phyloP scores from a whole-genome alignment of 35 echinoderm and acorn worm species.

The Ptychodera flava region DNA sequence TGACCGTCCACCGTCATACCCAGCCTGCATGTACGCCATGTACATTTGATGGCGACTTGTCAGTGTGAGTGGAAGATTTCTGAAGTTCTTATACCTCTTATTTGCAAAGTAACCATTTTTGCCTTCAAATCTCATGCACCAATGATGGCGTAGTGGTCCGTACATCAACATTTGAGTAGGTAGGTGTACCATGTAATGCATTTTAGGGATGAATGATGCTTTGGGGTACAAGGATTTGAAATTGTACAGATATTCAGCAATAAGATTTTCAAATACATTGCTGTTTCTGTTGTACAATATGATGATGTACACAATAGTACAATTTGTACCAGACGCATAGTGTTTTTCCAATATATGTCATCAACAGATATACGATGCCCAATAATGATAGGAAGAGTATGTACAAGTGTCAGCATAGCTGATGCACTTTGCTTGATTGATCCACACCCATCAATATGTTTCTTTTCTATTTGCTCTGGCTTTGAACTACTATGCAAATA shows the following conservation, averaged over 20 bases:
- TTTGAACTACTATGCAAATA: slow-evolving; percentile 22
- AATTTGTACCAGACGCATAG: slow-evolving; percentile 43
- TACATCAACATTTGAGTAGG: slow-evolving; percentile 30
- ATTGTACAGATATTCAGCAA: not conserved
- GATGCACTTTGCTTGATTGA: slow-evolving; percentile 46
- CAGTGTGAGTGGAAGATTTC: slow-evolving; percentile 41
- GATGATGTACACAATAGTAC: slow-evolving; percentile 14
- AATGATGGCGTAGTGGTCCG: slow-evolving; percentile 20
- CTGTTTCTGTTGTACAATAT: not conserved
- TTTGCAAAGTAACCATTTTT: slow-evolving; percentile 23
- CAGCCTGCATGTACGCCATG: slow-evolving; percentile 42
- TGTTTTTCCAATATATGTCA: slow-evolving; percentile 48
- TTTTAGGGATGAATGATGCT: slow-evolving; percentile 37
- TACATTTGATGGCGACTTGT: slow-evolving; percentile 31
- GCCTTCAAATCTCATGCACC: slow-evolving; percentile 35
- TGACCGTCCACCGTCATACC: too few relatives aligned
- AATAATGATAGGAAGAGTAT: slow-evolving; percentile 47
- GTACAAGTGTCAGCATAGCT: slow-evolving; percentile 40
- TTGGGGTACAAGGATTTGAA: slow-evolving; percentile 7
- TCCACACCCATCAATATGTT: not conserved
- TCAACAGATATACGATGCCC: slow-evolving; percentile 20
- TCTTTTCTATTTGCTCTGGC: slow-evolving; percentile 21
- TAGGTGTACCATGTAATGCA: slow-evolving; percentile 42
- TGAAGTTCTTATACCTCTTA: slow-evolving; percentile 47
- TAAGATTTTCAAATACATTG: not conserved